Conservation (phyloP, 2,888 invertebrate genomes). For the Cheilosia scutellata region DNA sequence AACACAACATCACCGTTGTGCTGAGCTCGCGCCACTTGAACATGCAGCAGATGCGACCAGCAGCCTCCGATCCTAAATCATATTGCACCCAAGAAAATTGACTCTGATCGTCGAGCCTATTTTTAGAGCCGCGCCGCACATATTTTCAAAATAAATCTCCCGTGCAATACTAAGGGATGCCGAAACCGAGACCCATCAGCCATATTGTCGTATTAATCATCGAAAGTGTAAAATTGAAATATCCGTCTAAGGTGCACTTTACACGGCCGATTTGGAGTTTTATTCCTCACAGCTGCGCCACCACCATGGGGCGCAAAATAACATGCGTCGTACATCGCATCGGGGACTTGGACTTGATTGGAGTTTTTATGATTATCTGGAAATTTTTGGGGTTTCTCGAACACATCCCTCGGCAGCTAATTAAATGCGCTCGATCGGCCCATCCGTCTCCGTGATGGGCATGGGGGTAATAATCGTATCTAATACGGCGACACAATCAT, state of each 20-base stretch:
- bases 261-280: slow-evolving; percentile 82
- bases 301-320: slow-evolving; percentile 1
- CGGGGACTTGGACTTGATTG: slow-evolving; percentile 36
- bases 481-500: slow-evolving; percentile 74
- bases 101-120: slow-evolving; percentile 43
- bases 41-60: slow-evolving; percentile 67
- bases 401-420: slow-evolving; percentile 73
- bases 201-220: slow-evolving; percentile 74
- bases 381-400: slow-evolving; percentile 48
- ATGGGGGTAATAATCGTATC: slow-evolving; percentile 75
- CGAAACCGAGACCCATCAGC: slow-evolving; percentile 44
- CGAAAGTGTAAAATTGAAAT: slow-evolving; percentile 72
- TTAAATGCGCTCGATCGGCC: slow-evolving; percentile 69
- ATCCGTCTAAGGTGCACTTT: slow-evolving; percentile 79
- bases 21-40: slow-evolving; percentile 62
- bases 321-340: slow-evolving; percentile 13
- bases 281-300: slow-evolving; percentile 82
- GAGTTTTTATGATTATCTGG: slow-evolving; percentile 52
- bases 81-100: slow-evolving; percentile 68
- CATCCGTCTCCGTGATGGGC: slow-evolving; percentile 72
- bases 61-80: slow-evolving; percentile 73
- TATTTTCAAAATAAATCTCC: slow-evolving; percentile 69
- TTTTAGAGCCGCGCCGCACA: slow-evolving; percentile 43
- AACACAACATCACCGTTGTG: slow-evolving; percentile 31
- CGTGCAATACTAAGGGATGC: slow-evolving; percentile 58